These are phyloP conservation scores for Promerops cafer DNA, from an alignment of 2,113 vertebrate species.

Conservation along the genomic window DNA sequence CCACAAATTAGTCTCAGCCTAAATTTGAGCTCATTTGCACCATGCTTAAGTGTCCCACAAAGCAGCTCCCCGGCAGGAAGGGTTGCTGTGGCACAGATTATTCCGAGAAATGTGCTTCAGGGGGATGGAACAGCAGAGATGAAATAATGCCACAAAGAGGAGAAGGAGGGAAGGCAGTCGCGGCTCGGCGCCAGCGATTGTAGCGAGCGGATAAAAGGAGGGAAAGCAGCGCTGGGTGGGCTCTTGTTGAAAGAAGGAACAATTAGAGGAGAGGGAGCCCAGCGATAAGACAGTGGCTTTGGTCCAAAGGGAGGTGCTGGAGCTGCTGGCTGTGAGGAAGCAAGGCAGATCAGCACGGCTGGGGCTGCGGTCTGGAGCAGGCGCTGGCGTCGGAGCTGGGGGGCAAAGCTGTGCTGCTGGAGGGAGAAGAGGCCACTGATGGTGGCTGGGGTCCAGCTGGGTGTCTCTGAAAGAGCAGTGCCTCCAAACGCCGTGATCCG, in stretches of 20 bases:
- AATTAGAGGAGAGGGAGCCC: background rate
- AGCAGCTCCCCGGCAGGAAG: background rate
- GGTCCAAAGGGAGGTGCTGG: background rate
- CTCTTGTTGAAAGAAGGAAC: background rate
- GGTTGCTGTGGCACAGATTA: background rate
- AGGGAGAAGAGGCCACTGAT: background rate
- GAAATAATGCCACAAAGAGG: background rate
- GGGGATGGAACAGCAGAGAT: background rate
- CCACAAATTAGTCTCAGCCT: background rate
- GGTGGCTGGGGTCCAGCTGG: background rate
- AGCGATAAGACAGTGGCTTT: fast-evolving
- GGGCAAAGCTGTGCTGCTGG: background rate
- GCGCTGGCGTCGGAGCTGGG: fast-evolving
- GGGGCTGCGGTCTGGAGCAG: background rate
- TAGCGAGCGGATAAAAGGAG: background rate
- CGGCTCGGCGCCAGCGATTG: background rate
- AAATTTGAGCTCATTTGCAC: background rate
- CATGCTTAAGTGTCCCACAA: fast-evolving
- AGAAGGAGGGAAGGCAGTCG: background rate
- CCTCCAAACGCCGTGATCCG: fast-evolving
- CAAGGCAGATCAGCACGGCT: fast-evolving
- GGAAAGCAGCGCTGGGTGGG: background rate
- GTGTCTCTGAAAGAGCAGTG: background rate
- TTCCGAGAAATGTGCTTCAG: background rate
- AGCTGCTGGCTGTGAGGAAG: background rate